Percentiles rank a stretch among this genome's conserved stretches.
phyloP scores from a whole-genome alignment of 2,797 vertebrate genomes.

The Coluber constrictor region DNA sequence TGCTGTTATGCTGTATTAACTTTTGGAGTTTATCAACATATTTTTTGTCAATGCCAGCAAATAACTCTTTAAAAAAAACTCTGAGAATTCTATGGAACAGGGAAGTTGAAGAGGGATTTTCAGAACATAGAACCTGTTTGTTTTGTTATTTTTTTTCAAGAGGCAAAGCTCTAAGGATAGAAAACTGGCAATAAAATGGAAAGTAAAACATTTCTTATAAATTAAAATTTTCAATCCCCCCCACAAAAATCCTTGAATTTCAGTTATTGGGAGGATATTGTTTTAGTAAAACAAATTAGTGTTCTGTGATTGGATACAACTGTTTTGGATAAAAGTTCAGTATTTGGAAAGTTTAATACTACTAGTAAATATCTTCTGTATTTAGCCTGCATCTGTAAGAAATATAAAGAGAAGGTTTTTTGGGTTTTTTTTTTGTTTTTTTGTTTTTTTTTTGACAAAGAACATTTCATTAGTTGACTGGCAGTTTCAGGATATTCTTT shows the following conservation, averaged over 20 bases:
- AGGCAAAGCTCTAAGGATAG: neutral
- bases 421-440: too few species aligned
- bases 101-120: neutral
- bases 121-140: neutral
- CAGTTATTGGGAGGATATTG: neutral
- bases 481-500: neutral
- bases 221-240: neutral
- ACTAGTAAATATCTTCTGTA: neutral
- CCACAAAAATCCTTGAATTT: neutral
- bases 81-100: neutral
- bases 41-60: neutral
- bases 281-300: neutral
- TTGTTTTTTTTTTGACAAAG: neutral
- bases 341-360: neutral
- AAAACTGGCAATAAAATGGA: neutral
- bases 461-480: neutral
- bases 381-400: neutral
- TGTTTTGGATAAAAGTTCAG: neutral
- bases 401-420: neutral
- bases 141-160: neutral
- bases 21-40: neutral
- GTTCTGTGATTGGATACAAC: neutral
- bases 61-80: neutral
- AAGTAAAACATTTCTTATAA: neutral
- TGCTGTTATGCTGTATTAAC: neutral